phyloP scores from a whole-genome alignment of 2,888 invertebrate species.

The Liposcelis brunnea region DNA sequence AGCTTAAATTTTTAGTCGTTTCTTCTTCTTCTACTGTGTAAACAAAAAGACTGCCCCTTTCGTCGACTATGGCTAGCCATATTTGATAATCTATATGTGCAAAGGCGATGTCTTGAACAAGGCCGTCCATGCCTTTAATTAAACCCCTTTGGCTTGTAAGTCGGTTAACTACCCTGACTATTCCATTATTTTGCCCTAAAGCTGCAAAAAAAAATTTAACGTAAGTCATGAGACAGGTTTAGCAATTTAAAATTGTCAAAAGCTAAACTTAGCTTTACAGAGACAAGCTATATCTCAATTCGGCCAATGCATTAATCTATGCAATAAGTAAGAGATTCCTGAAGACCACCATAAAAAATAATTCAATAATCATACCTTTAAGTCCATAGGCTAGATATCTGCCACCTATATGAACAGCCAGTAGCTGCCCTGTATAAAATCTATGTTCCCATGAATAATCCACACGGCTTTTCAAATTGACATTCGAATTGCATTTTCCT shows the following conservation, averaged over 20 bases:
- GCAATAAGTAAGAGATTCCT: no score
- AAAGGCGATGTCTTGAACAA: constrained; percentile 83
- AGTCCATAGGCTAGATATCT: constrained; percentile 80
- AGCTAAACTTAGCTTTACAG: no score
- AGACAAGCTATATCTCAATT: no score
- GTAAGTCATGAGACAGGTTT: no score
- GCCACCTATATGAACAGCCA: constrained; percentile 73
- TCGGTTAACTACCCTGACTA: constrained; percentile 69
- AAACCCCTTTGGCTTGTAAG: constrained; percentile 57
- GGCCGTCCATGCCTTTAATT: constrained; percentile 72
- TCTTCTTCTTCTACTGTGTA: constrained; percentile 38
- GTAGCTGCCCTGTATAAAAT: constrained; percentile 70
- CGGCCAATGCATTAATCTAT: no score
- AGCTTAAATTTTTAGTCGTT: constrained; percentile 25
- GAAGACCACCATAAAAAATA: no score
- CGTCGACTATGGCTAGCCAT: constrained; percentile 75
- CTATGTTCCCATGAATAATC: constrained; percentile 87
- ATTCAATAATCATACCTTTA: no score
- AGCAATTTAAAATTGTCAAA: no score
- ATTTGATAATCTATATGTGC: constrained; percentile 63
- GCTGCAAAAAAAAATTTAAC: constrained; percentile 11
- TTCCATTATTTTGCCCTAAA: constrained; percentile 34
- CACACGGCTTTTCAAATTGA: constrained; percentile 75
- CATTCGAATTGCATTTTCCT: constrained; percentile 71
- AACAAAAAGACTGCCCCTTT: constrained; percentile 65